Percentiles rank a stretch among this genome's conserved stretches.
Evolutionary conservation across 2,888 invertebrate genomes (phyloP).

Genomic region (Eueremaeus valkanovi): DNA sequence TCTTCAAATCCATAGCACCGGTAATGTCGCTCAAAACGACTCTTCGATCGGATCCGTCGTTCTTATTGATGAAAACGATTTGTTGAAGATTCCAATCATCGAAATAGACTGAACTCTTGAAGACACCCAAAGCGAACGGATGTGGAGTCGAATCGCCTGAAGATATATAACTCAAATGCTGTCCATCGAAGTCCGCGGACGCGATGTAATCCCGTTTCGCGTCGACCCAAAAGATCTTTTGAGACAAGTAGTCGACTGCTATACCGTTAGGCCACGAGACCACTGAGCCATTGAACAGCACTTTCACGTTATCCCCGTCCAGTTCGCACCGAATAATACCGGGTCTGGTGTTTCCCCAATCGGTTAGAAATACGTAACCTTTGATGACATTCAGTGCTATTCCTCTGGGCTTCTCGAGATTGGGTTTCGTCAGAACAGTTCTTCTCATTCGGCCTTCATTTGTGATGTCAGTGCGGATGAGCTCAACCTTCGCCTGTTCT

Average conservation of each 20-base stretch:
- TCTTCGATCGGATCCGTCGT: conserved; percentile 63
- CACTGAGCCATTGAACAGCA: conserved; percentile 55
- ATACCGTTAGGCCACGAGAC: conserved; percentile 96
- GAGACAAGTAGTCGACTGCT: conserved; percentile 94
- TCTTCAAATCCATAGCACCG: conserved; percentile 75
- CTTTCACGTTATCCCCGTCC: conserved; percentile 62
- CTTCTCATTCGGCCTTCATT: conserved; percentile 68
- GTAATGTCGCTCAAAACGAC: conserved; percentile 62
- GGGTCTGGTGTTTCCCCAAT: conserved; percentile 79
- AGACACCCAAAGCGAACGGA: conserved; percentile 87
- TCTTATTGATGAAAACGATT: conserved; percentile 74
- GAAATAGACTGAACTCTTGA: conserved; percentile 89
- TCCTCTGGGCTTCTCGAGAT: conserved; percentile 85
- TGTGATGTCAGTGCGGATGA: conserved; percentile 65
- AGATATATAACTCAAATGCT: conserved; percentile 73
- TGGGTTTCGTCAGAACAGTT: conserved; percentile 65
- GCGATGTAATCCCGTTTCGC: conserved; percentile 97
- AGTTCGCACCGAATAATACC: conserved; percentile 73
- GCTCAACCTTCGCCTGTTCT: conserved; percentile 70
- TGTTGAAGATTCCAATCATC: conserved; percentile 90
- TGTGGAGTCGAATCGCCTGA: conserved; percentile 80
- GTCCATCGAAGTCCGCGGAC: conserved; percentile 80
- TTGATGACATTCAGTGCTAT: conserved; percentile 95
- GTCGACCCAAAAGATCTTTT: conserved; percentile 94
- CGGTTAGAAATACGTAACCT: conserved; percentile 92